Evolutionary conservation across 1,140 invertebrate genomes (phyloP).

Genomic region (Hylaeus anthracinus): DNA sequence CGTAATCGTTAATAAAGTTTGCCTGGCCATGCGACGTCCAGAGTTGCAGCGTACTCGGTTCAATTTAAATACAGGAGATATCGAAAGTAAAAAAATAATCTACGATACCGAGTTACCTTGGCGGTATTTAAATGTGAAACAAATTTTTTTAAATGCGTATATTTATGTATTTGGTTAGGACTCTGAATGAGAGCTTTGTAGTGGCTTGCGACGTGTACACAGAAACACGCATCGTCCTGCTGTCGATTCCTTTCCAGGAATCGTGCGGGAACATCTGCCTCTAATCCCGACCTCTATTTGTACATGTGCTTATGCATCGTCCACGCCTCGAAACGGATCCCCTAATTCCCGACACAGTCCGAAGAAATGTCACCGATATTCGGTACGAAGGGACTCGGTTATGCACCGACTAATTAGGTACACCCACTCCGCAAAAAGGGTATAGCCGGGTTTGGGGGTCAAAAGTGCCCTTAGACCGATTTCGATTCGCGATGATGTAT

Average conservation of each 20-base stretch:
- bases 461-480: too few species aligned
- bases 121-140: not conserved
- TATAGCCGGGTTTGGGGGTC: too few species aligned
- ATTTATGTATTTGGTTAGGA: conserved; percentile 43
- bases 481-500: too few species aligned
- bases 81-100: too few species aligned
- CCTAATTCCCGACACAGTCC: not conserved
- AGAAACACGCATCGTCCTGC: conserved; percentile 37
- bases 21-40: too few species aligned
- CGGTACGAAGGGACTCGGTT: not conserved
- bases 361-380: conserved; percentile 6
- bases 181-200: conserved; percentile 36
- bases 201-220: conserved; percentile 8
- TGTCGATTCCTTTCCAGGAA: conserved; percentile 60
- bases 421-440: not conserved
- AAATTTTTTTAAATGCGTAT: not conserved
- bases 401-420: not conserved
- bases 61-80: too few species aligned
- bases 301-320: conserved; percentile 20
- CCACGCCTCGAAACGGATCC: not conserved
- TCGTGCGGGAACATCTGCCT: conserved; percentile 58
- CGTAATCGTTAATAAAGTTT: too few species aligned
- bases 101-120: not conserved
- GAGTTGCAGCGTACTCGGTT: too few species aligned
- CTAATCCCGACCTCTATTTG: conserved; percentile 37